Evolutionary conservation across 2,113 vertebrate genomes (phyloP).

Genomic region (Charina bottae): DNA sequence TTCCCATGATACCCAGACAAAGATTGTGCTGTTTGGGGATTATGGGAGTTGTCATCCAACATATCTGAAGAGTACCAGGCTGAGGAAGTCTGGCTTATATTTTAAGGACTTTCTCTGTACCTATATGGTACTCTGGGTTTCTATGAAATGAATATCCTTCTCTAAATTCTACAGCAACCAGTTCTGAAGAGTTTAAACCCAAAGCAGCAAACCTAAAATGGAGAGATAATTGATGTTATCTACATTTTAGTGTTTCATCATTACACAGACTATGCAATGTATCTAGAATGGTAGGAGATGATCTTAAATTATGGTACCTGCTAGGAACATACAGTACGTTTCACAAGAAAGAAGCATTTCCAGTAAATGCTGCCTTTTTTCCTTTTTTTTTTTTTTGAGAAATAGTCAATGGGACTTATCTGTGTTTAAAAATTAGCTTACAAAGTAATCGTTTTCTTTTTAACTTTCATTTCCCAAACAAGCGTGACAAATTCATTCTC

Average conservation of each 20-base stretch:
- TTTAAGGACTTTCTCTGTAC: background rate
- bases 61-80: background rate
- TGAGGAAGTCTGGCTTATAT: background rate
- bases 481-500: conserved; percentile 1
- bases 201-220: background rate
- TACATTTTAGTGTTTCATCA: background rate
- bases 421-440: background rate
- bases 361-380: background rate
- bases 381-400: background rate
- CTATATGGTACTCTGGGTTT: background rate
- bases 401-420: background rate
- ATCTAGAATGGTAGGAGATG: background rate
- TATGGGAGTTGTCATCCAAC: background rate
- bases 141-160: background rate
- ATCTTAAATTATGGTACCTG: background rate
- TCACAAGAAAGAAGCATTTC: background rate
- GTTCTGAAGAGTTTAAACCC: background rate
- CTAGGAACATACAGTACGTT: background rate
- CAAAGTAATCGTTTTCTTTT: background rate
- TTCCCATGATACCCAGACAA: background rate
- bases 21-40: background rate
- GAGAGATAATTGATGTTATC: background rate
- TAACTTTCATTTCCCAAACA: background rate
- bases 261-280: background rate
- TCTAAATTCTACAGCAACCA: background rate